Evolutionary conservation across 2,888 invertebrate genomes (phyloP), one percentile per base, ranked within the genome.

Genomic region (Drosophila subsilvestris): DNA sequence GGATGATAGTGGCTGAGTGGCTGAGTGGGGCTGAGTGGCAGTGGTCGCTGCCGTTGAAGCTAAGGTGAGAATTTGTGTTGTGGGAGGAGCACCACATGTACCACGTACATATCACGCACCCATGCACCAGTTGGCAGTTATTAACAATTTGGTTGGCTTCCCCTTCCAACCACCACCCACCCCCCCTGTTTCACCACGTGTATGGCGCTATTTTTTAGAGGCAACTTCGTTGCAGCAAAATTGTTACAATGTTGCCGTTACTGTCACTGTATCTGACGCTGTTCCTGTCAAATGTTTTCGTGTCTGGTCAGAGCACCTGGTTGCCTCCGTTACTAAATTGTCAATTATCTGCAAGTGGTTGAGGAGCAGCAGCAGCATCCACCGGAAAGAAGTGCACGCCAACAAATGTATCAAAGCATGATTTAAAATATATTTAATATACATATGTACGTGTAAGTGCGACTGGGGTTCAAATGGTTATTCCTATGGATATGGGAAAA

Each of bases 111-210:
- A 22, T 22, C 53, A 63, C 63, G 65, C 63, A 69, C 67, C 67
- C 78, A 83, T 84, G 84, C 84, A 65, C 75, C 79, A 70, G 63
- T 71, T 71, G 66, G 56, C 67, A 71, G 71, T 63, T 75, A 73
- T 66, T 79, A 78, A 66, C 75, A 63, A 66, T 72, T 79, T 49
- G 73, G 49, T 56, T 49, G 51, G 32, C 50, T 53, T 27, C 27
- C 20, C 17, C 37, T 14, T 6, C 25, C 22, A 22, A n/a, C n/a
- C n/a, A n/a, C n/a, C n/a, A n/a, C n/a, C n/a, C n/a, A n/a, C n/a
- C n/a, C n/a, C n/a, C 22, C 22, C 22, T 22, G 22, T 8, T n/a
- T 17, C 18, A 37, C 80, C 78, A 65, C 78, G 60, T 49, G 63
- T n/a, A 53, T 25, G 45, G 6, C 42, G 12, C 27, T 27, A 8